phyloP scores from a whole-genome alignment of 2,113 vertebrate genomes.

The Ellobius talpinus region DNA sequence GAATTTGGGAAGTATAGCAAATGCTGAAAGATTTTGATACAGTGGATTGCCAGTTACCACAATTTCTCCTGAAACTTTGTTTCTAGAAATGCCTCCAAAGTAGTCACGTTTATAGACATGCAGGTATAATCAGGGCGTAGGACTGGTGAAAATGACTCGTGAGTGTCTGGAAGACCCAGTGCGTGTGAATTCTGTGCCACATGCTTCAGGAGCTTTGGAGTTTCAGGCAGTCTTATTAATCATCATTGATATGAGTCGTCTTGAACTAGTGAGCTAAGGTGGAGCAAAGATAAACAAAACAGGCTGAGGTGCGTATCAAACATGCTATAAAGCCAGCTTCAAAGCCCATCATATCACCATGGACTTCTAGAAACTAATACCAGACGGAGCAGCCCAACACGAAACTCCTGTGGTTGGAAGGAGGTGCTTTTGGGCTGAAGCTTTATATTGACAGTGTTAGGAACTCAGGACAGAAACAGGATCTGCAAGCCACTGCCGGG shows the following conservation, averaged over 20 bases:
- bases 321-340: conserved; percentile 61
- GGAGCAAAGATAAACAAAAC: conserved; percentile 53
- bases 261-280: conserved; percentile 37
- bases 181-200: not conserved
- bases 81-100: conserved; percentile 1
- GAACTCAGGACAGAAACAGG: conserved; percentile 10
- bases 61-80: conserved; percentile 44
- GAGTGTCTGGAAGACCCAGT: not conserved
- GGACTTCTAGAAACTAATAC: conserved; percentile 49
- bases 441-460: conserved; percentile 41
- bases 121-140: not conserved
- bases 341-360: conserved; percentile 53
- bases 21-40: not conserved
- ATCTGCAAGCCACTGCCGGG: not conserved
- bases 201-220: not conserved
- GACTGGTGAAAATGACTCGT: not conserved
- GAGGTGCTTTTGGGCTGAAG: conserved; percentile 51
- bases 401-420: not conserved
- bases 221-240: conserved; percentile 29
- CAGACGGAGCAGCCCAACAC: not conserved
- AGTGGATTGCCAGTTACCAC: not conserved
- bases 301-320: conserved; percentile 50
- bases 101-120: not conserved
- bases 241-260: not conserved
- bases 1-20: conserved; percentile 4